Conservation (phyloP, 2,888 invertebrate genomes). For the Arenicola marina region DNA sequence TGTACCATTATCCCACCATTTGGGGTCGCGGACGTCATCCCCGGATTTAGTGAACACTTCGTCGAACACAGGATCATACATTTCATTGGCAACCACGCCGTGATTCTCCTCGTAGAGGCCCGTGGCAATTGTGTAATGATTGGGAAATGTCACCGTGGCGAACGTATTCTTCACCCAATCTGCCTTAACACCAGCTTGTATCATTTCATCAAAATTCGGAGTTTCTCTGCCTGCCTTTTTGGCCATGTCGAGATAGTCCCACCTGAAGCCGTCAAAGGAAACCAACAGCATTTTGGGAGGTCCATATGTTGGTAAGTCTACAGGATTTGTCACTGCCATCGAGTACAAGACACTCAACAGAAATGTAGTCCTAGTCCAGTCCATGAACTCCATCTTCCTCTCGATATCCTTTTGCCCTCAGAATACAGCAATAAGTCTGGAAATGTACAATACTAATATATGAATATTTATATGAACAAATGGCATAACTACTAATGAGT, state of each 20-base stretch:
- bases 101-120: slow-evolving; percentile 69
- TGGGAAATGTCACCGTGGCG: slow-evolving; percentile 74
- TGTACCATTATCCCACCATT: slow-evolving; percentile 65
- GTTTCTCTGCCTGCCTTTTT: slow-evolving; percentile 56
- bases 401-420: no score
- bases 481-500: no score
- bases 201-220: slow-evolving; percentile 67
- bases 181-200: slow-evolving; percentile 67
- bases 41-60: slow-evolving; percentile 25
- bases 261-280: slow-evolving; percentile 75
- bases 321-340: no score
- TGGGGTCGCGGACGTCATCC: slow-evolving; percentile 50
- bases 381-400: no score
- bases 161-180: slow-evolving; percentile 46
- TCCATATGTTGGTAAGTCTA: no score
- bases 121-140: slow-evolving; percentile 74
- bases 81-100: slow-evolving; percentile 71
- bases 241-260: slow-evolving; percentile 68
- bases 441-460: no score
- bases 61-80: slow-evolving; percentile 65
- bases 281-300: slow-evolving; percentile 68
- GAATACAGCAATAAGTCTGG: no score
- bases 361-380: no score
- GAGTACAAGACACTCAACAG: no score
- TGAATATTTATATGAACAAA: no score